Evolutionary conservation across 2,888 invertebrate genomes (phyloP).

Genomic region (Platynereis dumerilii): DNA sequence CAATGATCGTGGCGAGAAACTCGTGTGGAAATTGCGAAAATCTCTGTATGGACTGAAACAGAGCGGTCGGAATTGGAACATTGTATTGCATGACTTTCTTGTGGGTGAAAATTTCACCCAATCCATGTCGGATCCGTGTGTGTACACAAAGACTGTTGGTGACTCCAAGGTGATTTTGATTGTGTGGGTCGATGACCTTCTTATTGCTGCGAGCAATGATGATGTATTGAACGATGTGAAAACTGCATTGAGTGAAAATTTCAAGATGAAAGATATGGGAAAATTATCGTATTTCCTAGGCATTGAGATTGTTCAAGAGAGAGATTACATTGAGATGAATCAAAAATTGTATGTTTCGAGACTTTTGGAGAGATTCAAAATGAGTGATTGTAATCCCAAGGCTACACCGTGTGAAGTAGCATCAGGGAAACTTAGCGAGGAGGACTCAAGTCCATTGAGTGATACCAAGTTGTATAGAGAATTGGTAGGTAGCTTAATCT

Average conservation of each 20-base stretch:
- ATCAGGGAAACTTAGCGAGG: no score
- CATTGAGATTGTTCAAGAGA: neutral
- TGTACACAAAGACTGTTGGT: constrained; percentile 21
- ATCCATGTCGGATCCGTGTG: constrained; percentile 32
- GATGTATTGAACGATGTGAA: neutral
- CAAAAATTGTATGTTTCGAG: neutral
- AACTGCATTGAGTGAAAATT: neutral
- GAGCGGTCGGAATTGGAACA: neutral
- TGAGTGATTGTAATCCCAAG: neutral
- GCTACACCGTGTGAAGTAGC: no score
- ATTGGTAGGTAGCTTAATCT: constrained; percentile 3
- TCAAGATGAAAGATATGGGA: constrained; percentile 15
- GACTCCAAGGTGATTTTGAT: constrained; percentile 18
- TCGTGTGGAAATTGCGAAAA: neutral
- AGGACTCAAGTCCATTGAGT: no score
- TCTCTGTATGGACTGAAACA: constrained; percentile 9
- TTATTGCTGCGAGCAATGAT: constrained; percentile 9
- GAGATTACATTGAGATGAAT: no score
- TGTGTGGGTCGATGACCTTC: constrained; percentile 40
- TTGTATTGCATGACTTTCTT: constrained; percentile 25
- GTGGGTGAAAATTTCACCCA: constrained; percentile 20
- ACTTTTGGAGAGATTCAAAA: constrained; percentile 6
- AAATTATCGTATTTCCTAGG: constrained; percentile 2
- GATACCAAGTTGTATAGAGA: neutral
- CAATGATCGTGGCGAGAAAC: neutral